Evolutionary conservation across 2,888 invertebrate species (phyloP), one percentile per base, ranked within the genome.

Genomic region (Agapetus fuscipes): DNA sequence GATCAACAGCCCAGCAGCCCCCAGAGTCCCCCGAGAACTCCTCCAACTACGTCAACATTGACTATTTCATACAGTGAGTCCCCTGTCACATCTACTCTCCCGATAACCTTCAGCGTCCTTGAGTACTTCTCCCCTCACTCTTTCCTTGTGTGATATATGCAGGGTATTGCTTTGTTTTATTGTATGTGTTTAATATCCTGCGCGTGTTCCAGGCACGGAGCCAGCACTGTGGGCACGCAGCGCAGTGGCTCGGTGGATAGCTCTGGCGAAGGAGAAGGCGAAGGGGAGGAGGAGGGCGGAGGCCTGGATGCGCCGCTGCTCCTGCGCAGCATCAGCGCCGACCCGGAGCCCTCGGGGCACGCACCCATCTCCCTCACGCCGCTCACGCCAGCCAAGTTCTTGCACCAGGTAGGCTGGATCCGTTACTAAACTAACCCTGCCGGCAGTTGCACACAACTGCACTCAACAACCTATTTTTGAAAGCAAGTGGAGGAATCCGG

Each of bases 41-140:
- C 49, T 84, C 87, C 48, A 89, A 90, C 66, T 90, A 90, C 64
- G 89, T 89, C 61, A 90, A 90, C 64, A 89, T 90, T 66, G 89
- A 90, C 63, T 90, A 88, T 61, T 90, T 90, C 54, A 78, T 90
- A 61, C 80, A 83, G 84, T 85, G 60, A 71, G 79, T 70, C 45
- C 41, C 32, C n/a, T n/a, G n/a, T n/a, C n/a, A n/a, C n/a, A 54
- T 66, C 48, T n/a, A n/a, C n/a, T n/a, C n/a, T n/a, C n/a, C n/a
- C n/a, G n/a, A n/a, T n/a, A n/a, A n/a, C n/a, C n/a, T n/a, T n/a
- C n/a, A n/a, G n/a, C n/a, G n/a, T n/a, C n/a, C n/a, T n/a, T n/a
- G n/a, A n/a, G n/a, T 41, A 55, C 74, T n/a, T n/a, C n/a, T n/a
- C n/a, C n/a, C n/a, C n/a, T n/a, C n/a, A n/a, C 15, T 34, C 30